Percentiles rank a stretch among this genome's conserved stretches.
Conservation (phyloP, 2,888 invertebrate genomes). For the Eristalis intricaria region DNA sequence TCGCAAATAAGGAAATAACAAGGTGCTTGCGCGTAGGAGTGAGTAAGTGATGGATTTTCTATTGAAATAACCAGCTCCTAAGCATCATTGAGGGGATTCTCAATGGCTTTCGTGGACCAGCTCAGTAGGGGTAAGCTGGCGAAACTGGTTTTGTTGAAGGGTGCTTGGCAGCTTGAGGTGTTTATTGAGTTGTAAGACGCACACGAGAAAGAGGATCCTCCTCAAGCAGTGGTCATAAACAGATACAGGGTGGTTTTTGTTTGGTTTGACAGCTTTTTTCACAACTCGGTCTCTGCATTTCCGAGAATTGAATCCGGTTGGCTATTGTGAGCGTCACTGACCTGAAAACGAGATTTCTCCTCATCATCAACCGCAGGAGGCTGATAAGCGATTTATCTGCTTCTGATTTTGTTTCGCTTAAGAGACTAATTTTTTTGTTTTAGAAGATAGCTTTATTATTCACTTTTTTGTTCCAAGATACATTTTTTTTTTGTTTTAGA, state of each 20-base stretch:
- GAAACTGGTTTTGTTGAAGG: neutral
- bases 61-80: neutral
- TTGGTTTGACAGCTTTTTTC: too few species aligned
- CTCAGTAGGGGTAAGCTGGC: neutral
- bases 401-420: too few species aligned
- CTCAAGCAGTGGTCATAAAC: neutral
- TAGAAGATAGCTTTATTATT: too few species aligned
- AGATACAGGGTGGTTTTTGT: neutral
- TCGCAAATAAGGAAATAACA: neutral
- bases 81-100: neutral
- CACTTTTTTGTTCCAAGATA: too few species aligned
- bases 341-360: too few species aligned
- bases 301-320: too few species aligned
- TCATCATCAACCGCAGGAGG: too few species aligned
- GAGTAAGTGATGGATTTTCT: neutral
- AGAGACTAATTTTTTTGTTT: too few species aligned
- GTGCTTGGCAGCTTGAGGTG: neutral
- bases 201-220: neutral
- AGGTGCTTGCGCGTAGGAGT: neutral
- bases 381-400: too few species aligned
- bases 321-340: too few species aligned
- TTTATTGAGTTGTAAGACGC: neutral
- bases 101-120: neutral
- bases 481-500: too few species aligned
- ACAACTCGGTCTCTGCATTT: too few species aligned